These are phyloP conservation scores for Axis porcinus DNA, from an alignment of 2,113 vertebrate genomes.

Conservation along the genomic window DNA sequence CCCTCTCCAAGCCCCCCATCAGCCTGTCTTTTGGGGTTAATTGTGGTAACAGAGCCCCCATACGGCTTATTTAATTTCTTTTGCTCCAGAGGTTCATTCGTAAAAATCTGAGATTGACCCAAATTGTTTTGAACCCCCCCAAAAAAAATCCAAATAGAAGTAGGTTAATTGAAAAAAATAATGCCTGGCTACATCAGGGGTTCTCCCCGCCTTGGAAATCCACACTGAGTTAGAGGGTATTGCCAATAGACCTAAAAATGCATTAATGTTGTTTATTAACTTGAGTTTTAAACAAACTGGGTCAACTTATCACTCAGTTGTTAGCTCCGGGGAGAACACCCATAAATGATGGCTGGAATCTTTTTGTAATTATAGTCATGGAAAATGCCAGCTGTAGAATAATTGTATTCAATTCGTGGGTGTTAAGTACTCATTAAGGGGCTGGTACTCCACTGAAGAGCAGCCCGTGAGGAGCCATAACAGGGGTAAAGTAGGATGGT, in stretches of 20 bases:
- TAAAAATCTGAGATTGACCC: constrained; percentile 54
- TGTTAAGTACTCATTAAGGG: not conserved
- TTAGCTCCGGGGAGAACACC: not conserved
- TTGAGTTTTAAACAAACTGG: constrained; percentile 29
- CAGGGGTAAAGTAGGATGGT: accelerated
- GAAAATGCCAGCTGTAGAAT: not conserved
- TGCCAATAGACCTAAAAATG: constrained; percentile 6
- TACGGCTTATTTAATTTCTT: constrained; percentile 2
- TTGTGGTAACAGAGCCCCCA: not conserved
- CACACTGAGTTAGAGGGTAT: not conserved
- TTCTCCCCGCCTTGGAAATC: not conserved
- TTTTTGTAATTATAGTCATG: not conserved
- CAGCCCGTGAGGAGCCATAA: accelerated
- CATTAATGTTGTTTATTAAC: not conserved
- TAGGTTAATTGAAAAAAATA: constrained; percentile 13
- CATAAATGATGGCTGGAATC: not conserved
- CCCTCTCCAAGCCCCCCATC: not conserved
- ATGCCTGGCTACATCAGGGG: not conserved
- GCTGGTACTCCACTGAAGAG: not conserved
- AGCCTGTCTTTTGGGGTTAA: not conserved
- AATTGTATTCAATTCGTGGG: not conserved
- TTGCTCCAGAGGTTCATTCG: constrained; percentile 46
- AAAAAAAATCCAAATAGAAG: constrained; percentile 32
- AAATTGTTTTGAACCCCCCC: constrained; percentile 11
- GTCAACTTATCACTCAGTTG: not conserved